These are phyloP conservation scores for Chaetops frenatus DNA, from an alignment of 2,113 vertebrate genomes.

Conservation along the genomic window DNA sequence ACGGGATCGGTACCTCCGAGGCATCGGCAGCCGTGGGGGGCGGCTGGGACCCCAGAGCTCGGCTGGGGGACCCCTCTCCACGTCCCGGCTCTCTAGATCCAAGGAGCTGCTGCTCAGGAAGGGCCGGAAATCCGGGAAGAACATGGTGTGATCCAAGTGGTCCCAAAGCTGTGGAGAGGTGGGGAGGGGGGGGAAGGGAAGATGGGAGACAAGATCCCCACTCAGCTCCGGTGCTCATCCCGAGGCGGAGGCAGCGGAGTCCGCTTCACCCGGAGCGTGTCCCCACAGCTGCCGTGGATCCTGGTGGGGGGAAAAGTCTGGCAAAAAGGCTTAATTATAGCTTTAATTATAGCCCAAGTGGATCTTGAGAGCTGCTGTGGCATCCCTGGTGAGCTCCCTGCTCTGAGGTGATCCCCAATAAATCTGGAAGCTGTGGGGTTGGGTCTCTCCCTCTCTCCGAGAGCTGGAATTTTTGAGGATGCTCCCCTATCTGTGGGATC, in stretches of 20 bases:
- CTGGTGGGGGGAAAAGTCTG: background rate
- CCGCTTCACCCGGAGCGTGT: background rate
- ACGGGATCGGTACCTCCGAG: constrained; percentile 82
- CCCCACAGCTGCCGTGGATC: background rate
- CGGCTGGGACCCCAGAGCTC: constrained; percentile 87
- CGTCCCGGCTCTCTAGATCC: constrained; percentile 80
- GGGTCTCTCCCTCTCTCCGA: background rate
- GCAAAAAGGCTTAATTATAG: background rate
- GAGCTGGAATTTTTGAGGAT: background rate
- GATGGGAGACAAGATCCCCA: background rate
- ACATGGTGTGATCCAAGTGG: constrained; percentile 73
- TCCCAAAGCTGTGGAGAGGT: constrained; percentile 83
- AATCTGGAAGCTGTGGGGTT: background rate
- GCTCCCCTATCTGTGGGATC: background rate
- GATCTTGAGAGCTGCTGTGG: too few species aligned
- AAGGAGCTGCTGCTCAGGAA: constrained; percentile 72
- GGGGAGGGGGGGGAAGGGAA: too few species aligned
- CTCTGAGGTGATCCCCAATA: too few species aligned
- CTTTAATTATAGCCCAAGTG: background rate
- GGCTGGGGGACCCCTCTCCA: constrained; percentile 68
- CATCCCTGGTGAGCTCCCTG: too few species aligned
- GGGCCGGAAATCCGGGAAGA: constrained; percentile 72
- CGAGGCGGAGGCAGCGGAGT: too few species aligned
- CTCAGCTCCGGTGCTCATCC: background rate
- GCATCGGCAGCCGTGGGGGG: constrained; percentile 81